Evolutionary conservation across 2,888 invertebrate species (phyloP), one percentile per base, ranked within the genome.

Genomic region (Galeopsomyia nigrocyanea): DNA sequence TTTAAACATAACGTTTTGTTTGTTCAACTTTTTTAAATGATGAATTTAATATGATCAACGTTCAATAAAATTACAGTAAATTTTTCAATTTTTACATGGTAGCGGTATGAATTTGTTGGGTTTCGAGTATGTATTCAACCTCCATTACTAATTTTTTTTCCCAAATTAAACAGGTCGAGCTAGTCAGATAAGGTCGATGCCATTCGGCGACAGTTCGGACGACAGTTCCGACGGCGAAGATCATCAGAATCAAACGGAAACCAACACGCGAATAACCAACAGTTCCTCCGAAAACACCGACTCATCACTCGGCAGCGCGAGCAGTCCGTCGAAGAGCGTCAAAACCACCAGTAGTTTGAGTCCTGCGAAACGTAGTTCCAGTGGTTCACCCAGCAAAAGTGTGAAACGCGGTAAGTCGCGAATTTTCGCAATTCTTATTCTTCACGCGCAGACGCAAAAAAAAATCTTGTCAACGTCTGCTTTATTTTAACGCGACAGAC

Each of bases 151-250:
- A 19, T 57, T 16, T 57, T 50, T 63, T 68, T 16, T 47, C 46
- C 64, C 50, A 58, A 19, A 53, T 5, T 39, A 1, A 31, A 5
- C 53, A 85, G 82, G 83, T 72, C 92, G 97, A 81, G 97, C 97
- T 77, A 96, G 97, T 87, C 97, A 97, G 88, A 98, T 98, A 80
- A 90, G 97, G 79, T 97, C 96, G 57, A 95, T 97, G 91, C 97
- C 97, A 10, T 97, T 98, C 85, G 97, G 97, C 2, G 97, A 98
- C 80, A 96, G 96, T 5, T 95, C 96, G 0, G 96, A 96, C 82
- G 97, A 98, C 84, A 97, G 96, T 1, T 96, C 96, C 13, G 97
- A 97, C 83, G 96, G 97, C 39, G 96, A 96, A 86, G 95, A 93
- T 77, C 86, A 86, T 71, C 86, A 86, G 2, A 87, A 87, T 77